phyloP scores from a whole-genome alignment of 2,113 vertebrate species.

The Phycodurus eques region DNA sequence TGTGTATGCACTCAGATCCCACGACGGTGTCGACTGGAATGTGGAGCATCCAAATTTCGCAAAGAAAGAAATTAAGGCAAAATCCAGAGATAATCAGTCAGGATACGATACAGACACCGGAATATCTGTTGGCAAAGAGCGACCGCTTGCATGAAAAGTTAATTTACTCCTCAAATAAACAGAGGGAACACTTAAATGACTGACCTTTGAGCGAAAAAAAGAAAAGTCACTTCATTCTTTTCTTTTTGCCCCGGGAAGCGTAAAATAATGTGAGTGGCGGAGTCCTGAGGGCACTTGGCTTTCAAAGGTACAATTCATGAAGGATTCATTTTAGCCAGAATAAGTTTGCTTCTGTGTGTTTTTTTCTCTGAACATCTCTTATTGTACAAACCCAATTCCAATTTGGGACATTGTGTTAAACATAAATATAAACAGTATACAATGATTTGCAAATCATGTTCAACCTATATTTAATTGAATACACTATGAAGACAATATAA shows the following conservation, averaged over 20 bases:
- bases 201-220: constrained; percentile 33
- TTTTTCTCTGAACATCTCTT: neutral
- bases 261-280: constrained; percentile 24
- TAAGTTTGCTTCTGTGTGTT: neutral
- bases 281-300: neutral
- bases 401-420: too few relatives aligned
- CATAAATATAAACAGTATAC: too few relatives aligned
- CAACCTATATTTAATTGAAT: too few relatives aligned
- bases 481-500: too few relatives aligned
- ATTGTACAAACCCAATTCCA: too few relatives aligned
- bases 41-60: constrained; percentile 71
- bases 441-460: too few relatives aligned
- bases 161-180: constrained; percentile 59
- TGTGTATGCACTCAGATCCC: constrained; percentile 34
- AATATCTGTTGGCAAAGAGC: constrained; percentile 49
- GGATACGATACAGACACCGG: constrained; percentile 47
- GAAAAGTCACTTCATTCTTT: constrained; percentile 13
- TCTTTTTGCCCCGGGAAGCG: neutral
- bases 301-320: neutral
- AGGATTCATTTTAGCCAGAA: neutral
- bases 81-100: constrained; percentile 67
- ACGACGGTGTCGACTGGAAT: constrained; percentile 40
- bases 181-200: constrained; percentile 42
- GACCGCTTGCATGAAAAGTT: constrained; percentile 37
- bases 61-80: constrained; percentile 8